Percentiles rank a stretch among this genome's conserved stretches.
Conservation (phyloP, 2,888 invertebrate genomes). For the Chrysina gloriosa region DNA sequence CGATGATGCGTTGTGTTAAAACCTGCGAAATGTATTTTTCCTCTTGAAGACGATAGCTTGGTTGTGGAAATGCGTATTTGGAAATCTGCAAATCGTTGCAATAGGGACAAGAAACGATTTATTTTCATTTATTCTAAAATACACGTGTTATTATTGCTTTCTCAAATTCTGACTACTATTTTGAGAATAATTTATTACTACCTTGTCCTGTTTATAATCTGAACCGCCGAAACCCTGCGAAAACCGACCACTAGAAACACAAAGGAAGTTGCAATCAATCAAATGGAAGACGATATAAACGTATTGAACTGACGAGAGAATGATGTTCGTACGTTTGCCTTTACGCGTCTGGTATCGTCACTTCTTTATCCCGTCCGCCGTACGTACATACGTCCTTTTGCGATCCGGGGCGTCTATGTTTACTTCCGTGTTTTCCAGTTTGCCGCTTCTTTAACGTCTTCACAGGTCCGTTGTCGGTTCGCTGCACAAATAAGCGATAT, state of each 20-base stretch:
- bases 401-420: conserved; percentile 6
- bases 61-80: too few relatives aligned
- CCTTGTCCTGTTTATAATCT: too few relatives aligned
- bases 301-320: conserved; percentile 13
- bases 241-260: not conserved
- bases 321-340: conserved; percentile 9
- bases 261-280: conserved; percentile 1
- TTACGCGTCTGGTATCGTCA: conserved; percentile 10
- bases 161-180: too few relatives aligned
- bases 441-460: conserved; percentile 21
- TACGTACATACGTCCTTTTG: not conserved
- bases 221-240: too few relatives aligned
- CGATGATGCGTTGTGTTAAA: too few relatives aligned
- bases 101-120: not conserved
- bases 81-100: too few relatives aligned
- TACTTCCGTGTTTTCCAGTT: conserved; percentile 24
- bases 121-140: not conserved
- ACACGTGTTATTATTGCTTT: not conserved
- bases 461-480: not conserved
- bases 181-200: too few relatives aligned
- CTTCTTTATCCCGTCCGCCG: conserved; percentile 20
- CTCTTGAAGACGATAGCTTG: too few relatives aligned
- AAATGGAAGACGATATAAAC: conserved; percentile 17
- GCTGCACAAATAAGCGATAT: conserved; percentile 19
- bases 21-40: too few relatives aligned